phyloP scores from a whole-genome alignment of 2,888 invertebrate genomes.

The Drosophila meridionalis region DNA sequence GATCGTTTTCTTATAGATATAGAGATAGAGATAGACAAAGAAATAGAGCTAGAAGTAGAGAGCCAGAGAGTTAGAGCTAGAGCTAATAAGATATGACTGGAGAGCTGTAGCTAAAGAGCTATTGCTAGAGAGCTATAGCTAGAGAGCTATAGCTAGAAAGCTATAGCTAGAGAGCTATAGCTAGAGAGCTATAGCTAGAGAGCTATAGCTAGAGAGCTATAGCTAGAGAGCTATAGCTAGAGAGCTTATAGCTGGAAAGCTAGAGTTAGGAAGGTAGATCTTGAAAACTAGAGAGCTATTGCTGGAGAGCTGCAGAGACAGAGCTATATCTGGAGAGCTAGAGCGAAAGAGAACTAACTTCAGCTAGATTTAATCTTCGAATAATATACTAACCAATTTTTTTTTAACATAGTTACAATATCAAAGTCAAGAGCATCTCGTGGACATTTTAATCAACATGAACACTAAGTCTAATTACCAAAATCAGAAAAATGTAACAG shows the following conservation, averaged over 20 bases:
- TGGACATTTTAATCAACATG: no score
- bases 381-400: no score
- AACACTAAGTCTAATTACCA: no score
- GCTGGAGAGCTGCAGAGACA: no score
- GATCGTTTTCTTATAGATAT: background rate
- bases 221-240: background rate
- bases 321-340: no score
- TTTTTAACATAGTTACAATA: no score
- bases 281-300: no score
- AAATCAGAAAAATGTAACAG: background rate
- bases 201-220: background rate
- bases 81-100: background rate
- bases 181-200: background rate
- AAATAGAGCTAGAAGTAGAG: background rate
- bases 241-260: no score
- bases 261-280: background rate
- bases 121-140: background rate
- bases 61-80: background rate
- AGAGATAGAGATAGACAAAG: background rate
- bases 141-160: background rate
- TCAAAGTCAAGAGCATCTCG: no score
- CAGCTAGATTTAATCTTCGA: no score
- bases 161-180: background rate
- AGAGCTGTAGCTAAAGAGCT: background rate
- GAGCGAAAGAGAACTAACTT: no score